Evolutionary conservation across 2,113 vertebrate genomes (phyloP).

Genomic region (Crypturellus undulatus): DNA sequence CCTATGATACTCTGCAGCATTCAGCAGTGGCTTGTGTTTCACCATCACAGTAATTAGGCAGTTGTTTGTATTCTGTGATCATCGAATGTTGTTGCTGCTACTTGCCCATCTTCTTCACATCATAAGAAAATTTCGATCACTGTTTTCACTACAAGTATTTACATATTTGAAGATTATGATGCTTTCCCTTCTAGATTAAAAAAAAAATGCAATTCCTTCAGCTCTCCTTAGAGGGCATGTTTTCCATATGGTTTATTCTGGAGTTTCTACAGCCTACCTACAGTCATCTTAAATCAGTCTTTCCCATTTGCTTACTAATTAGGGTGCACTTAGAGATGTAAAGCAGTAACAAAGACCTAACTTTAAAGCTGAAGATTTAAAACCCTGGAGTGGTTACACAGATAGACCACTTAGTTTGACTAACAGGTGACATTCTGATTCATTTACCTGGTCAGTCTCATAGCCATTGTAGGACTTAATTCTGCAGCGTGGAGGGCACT

Average conservation of each 20-base stretch:
- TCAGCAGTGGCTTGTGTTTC: neutral
- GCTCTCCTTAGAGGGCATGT: neutral
- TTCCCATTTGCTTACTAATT: neutral
- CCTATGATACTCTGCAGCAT: rapidly evolving
- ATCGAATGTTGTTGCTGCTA: neutral
- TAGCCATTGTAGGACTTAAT: neutral
- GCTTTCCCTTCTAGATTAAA: neutral
- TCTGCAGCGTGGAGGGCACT: neutral
- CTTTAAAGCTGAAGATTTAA: neutral
- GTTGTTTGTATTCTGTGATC: neutral
- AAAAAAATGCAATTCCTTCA: neutral
- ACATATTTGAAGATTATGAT: neutral
- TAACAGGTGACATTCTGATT: neutral
- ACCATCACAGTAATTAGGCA: neutral
- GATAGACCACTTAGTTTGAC: neutral
- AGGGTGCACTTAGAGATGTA: neutral
- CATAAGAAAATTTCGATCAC: neutral
- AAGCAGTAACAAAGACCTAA: neutral
- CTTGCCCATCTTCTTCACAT: neutral
- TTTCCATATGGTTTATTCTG: neutral
- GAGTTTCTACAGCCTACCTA: neutral
- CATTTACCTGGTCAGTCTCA: neutral
- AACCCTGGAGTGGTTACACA: neutral
- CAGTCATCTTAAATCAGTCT: neutral
- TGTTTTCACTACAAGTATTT: neutral